phyloP scores from a whole-genome alignment of 2,888 invertebrate genomes.

The Deroplatys truncata region DNA sequence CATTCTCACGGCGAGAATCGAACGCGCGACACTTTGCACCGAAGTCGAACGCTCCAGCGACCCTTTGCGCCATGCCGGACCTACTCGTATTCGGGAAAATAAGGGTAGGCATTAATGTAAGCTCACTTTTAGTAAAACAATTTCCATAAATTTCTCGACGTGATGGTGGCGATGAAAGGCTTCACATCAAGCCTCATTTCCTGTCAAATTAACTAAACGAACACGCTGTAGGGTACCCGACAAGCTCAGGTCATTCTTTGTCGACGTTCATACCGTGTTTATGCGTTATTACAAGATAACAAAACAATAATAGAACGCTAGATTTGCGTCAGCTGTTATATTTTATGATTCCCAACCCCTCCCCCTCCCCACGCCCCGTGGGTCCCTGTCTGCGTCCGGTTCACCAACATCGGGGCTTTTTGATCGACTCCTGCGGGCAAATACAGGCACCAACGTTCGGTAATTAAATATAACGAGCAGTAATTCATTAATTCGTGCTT shows the following conservation, averaged over 20 bases:
- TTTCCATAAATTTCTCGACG: not conserved
- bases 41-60: too few relatives aligned
- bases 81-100: too few relatives aligned
- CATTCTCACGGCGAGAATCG: too few relatives aligned
- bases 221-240: too few relatives aligned
- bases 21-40: too few relatives aligned
- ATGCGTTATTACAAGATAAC: not conserved
- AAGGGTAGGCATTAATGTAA: too few relatives aligned
- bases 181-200: not conserved
- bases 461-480: not conserved
- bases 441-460: not conserved
- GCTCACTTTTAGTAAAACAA: not conserved
- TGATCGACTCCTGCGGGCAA: not conserved
- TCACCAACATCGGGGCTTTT: too few relatives aligned
- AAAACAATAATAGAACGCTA: not conserved
- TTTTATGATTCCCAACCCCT: not conserved
- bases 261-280: not conserved
- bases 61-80: too few relatives aligned
- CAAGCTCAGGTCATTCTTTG: not conserved
- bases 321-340: not conserved
- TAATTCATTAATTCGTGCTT: not conserved
- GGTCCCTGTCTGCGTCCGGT: too few relatives aligned
- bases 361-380: too few relatives aligned
- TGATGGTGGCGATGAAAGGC: not conserved
- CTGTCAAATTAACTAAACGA: not conserved